Conservation (phyloP, 1,140 invertebrate species). For the Diploscapter pachys region DNA sequence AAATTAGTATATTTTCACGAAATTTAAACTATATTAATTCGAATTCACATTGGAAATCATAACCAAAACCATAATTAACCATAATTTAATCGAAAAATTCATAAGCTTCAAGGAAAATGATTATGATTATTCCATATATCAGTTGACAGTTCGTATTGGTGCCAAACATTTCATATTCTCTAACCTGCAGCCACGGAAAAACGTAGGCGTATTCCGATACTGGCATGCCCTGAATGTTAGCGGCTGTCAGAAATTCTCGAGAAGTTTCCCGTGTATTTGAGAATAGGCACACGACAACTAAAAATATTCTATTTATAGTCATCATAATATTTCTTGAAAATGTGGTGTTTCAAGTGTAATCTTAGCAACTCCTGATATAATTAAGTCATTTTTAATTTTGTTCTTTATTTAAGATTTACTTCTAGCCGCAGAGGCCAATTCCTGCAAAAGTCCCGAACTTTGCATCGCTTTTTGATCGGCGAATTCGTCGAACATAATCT, state of each 20-base stretch:
- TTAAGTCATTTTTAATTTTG: too few relatives aligned
- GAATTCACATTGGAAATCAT: too few relatives aligned
- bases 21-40: not conserved
- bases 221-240: conserved; percentile 45
- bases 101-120: too few relatives aligned
- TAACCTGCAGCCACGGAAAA: conserved; percentile 53
- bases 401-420: conserved; percentile 31
- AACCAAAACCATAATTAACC: too few relatives aligned
- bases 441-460: conserved; percentile 43
- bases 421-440: conserved; percentile 49
- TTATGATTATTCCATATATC: too few relatives aligned
- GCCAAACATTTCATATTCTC: not conserved
- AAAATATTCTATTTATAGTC: conserved; percentile 6
- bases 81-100: too few relatives aligned
- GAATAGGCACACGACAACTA: conserved; percentile 57
- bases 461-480: conserved; percentile 48
- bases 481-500: conserved; percentile 52
- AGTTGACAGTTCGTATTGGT: too few relatives aligned
- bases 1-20: not conserved
- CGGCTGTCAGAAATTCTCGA: conserved; percentile 54
- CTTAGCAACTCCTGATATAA: too few relatives aligned
- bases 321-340: not conserved
- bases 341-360: too few relatives aligned
- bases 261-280: conserved; percentile 54
- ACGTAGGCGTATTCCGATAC: conserved; percentile 51